Evolutionary conservation across 2,888 invertebrate genomes (phyloP), one percentile per base, ranked within the genome.

Genomic region (Hoplodrina blanda): DNA sequence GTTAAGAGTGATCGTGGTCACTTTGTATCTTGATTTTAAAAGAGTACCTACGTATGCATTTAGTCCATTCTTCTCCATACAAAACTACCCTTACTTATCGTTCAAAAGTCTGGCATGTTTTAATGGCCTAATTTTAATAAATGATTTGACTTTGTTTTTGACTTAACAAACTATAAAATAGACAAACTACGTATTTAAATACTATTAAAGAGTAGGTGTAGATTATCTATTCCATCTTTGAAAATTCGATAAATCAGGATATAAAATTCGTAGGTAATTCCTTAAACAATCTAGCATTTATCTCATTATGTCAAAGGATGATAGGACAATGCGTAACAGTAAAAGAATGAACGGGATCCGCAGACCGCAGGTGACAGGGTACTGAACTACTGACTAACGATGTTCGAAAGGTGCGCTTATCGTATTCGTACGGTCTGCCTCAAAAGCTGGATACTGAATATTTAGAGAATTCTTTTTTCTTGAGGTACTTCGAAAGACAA

Each of bases 271-370:
- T 13, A 20, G 25, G 60, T 54, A 50, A 33, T 46, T 10, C 20
- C 10, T 11, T 6, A 61, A 19, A 76, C 11, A 60, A 70, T 55
- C 30, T 20, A 56, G 37, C 37, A 63, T 70, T 62, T 46, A 54
- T 76, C 53, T 64, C 52, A 70, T 57, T 46, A 70, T 66, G 61
- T 75, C 66, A 62, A 78, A 71, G 70, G 61, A 75, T 75, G 63
- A 62, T 79, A 71, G 70, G 61, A 75, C 66, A 79, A 66, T 78
- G 44, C 19, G 25, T 75, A 70, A 79, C 69, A 53, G 73, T 76
- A 63, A 68, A 33, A 61, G 2, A 73, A 73, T 59, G 33, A 73
- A 76, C 73, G 68, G 76, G 75, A 78, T 37, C 62, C 46, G 44
- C 1, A 19, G 60, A 68, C 41, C 76, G 44, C 62, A 59, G 70